phyloP scores from a whole-genome alignment of 2,113 vertebrate species.

The Centropristis striata region DNA sequence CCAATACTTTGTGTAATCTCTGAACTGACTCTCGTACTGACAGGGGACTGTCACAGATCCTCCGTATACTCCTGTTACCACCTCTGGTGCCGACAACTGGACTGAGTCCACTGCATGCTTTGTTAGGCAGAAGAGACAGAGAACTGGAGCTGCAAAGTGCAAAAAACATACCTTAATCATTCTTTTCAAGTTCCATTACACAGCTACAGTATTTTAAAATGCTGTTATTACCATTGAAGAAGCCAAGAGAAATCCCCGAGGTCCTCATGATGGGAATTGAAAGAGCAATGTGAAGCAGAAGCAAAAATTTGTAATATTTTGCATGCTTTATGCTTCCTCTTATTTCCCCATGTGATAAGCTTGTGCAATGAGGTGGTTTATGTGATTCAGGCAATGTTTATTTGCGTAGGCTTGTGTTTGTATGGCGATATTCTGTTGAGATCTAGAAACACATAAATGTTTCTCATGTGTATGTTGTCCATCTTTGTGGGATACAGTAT shows the following conservation, averaged over 20 bases:
- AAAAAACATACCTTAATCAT: constrained; percentile 10
- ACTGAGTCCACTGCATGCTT: constrained; percentile 20
- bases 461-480: neutral
- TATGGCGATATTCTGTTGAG: neutral
- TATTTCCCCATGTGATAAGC: neutral
- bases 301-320: neutral
- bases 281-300: constrained; percentile 7
- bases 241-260: neutral
- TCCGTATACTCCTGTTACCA: constrained; percentile 23
- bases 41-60: constrained; percentile 62
- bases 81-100: constrained; percentile 52
- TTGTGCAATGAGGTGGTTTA: constrained; percentile 7
- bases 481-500: neutral
- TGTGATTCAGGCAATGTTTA: neutral
- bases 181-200: neutral
- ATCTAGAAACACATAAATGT: neutral
- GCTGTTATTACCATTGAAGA: constrained; percentile 52
- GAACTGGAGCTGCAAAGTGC: constrained; percentile 43
- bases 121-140: constrained; percentile 51
- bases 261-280: constrained; percentile 32
- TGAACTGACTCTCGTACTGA: constrained; percentile 46
- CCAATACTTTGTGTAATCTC: constrained; percentile 73
- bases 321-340: constrained; percentile 38
- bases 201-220: neutral
- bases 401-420: neutral